These are phyloP conservation scores for Tetranychus cinnabarinus DNA, from an alignment of 1,140 invertebrate species.

Conservation along the genomic window DNA sequence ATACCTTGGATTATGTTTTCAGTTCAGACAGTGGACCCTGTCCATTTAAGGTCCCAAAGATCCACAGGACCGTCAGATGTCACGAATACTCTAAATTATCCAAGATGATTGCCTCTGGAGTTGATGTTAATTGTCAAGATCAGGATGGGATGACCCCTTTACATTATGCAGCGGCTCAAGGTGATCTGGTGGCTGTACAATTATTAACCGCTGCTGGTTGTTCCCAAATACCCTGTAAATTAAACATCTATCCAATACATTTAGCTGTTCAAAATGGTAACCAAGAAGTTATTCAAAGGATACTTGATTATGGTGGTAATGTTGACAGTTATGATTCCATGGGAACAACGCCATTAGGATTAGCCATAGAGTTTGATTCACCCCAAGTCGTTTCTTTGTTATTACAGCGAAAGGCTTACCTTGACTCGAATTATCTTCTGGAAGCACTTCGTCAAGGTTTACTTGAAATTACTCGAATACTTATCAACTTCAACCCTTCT, in stretches of 20 bases:
- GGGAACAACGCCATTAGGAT: not conserved
- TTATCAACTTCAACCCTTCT: too few relatives aligned
- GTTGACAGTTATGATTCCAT: slow-evolving; percentile 23
- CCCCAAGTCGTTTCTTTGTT: not conserved
- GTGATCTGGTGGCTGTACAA: not conserved
- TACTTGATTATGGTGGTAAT: slow-evolving; percentile 83
- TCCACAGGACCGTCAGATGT: too few relatives aligned
- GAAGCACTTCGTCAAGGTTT: too few relatives aligned
- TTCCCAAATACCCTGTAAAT: not conserved
- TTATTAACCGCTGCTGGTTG: not conserved
- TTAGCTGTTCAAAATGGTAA: slow-evolving; percentile 82
- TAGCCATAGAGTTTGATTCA: not conserved
- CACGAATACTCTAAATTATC: too few relatives aligned
- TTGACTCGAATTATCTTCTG: not conserved
- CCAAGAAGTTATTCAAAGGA: slow-evolving; percentile 73
- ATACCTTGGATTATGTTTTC: too few relatives aligned
- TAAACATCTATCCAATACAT: slow-evolving; percentile 41
- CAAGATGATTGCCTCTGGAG: not conserved
- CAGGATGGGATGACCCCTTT: not conserved
- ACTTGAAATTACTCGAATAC: too few relatives aligned
- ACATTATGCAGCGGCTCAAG: not conserved
- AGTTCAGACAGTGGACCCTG: too few relatives aligned
- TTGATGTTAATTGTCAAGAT: not conserved
- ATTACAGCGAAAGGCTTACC: not conserved
- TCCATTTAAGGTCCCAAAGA: too few relatives aligned